Evolutionary conservation across 1,140 invertebrate genomes (phyloP).

Genomic region (Glomeris maerens): DNA sequence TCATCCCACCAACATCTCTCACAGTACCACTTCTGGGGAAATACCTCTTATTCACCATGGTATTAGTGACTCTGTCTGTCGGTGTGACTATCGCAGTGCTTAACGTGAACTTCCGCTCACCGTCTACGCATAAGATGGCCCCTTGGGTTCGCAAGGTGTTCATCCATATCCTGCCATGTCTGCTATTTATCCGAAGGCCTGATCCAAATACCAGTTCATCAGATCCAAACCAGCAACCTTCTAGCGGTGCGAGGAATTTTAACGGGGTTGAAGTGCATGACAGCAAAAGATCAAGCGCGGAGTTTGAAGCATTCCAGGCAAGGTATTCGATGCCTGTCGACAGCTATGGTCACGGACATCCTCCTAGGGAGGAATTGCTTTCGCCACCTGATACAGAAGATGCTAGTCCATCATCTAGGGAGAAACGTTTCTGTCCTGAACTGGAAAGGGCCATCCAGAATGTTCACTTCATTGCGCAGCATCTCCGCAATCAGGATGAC

Average conservation of each 20-base stretch:
- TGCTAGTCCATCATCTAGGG: conserved; percentile 25
- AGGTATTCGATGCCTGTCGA: too few species aligned
- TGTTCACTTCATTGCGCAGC: conserved; percentile 88
- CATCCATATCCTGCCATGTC: conserved; percentile 63
- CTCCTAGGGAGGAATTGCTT: conserved; percentile 7
- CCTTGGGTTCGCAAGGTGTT: conserved; percentile 80
- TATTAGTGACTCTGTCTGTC: conserved; percentile 89
- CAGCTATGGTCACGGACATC: conserved; percentile 3
- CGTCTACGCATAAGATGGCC: conserved; percentile 93
- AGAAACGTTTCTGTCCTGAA: conserved; percentile 76
- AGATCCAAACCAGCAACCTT: neutral
- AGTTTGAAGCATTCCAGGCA: too few species aligned
- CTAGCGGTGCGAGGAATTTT: neutral
- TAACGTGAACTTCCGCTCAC: conserved; percentile 98
- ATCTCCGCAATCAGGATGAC: conserved; percentile 81
- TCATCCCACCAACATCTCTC: conserved; percentile 95
- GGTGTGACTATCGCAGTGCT: conserved; percentile 93
- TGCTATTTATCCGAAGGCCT: conserved; percentile 66
- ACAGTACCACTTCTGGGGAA: conserved; percentile 92
- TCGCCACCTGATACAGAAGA: conserved; percentile 9
- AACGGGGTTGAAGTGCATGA: conserved; percentile 1
- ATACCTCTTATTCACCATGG: conserved; percentile 97
- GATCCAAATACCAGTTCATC: too few species aligned
- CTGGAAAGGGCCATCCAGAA: conserved; percentile 85
- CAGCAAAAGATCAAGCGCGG: neutral